These are phyloP conservation scores for Margarornis squamiger DNA, from an alignment of 2,797 vertebrate genomes.

Conservation along the genomic window DNA sequence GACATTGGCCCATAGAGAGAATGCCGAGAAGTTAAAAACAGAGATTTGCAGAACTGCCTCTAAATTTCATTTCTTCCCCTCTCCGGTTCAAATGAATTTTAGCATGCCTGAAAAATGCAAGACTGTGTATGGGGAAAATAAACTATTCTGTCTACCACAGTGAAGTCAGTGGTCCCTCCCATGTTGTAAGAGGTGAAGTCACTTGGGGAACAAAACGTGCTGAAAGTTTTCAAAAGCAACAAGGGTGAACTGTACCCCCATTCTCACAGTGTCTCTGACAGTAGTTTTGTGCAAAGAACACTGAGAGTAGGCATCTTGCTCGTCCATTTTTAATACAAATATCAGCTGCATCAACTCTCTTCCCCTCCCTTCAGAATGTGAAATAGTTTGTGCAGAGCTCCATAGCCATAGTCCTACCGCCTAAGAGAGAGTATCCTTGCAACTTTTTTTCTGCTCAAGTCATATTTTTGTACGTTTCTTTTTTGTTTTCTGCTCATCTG, in stretches of 20 bases:
- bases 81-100: background rate
- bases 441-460: background rate
- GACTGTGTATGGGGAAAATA: background rate
- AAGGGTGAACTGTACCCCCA: background rate
- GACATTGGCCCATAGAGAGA: background rate
- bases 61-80: background rate
- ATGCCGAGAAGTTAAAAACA: background rate
- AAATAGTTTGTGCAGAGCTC: background rate
- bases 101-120: background rate
- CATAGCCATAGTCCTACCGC: background rate
- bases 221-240: background rate
- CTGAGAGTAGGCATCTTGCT: background rate
- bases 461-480: background rate
- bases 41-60: background rate
- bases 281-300: background rate
- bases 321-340: background rate
- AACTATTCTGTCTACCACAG: background rate
- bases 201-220: background rate
- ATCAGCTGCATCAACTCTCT: background rate
- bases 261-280: background rate
- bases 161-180: background rate
- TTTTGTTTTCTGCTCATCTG: background rate
- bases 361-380: background rate
- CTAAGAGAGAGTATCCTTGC: background rate
- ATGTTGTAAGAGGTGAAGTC: background rate